These are phyloP conservation scores for Danionella dracula DNA, from an alignment of 2,797 vertebrate genomes.

Conservation along the genomic window DNA sequence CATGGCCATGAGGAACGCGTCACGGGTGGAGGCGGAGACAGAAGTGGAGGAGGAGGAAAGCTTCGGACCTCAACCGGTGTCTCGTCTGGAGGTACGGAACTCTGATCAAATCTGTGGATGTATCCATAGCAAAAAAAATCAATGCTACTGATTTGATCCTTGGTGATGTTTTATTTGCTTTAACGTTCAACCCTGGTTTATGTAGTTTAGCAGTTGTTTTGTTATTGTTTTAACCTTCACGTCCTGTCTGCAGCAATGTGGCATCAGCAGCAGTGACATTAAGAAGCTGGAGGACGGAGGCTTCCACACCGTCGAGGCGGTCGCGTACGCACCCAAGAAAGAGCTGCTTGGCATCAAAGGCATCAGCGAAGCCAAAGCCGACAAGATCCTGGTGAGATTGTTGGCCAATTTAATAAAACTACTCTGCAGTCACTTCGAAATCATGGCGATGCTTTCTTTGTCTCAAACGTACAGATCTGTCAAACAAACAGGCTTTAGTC, in stretches of 20 bases:
- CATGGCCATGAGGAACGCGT: conserved; percentile 77
- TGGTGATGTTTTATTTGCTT: too few species aligned
- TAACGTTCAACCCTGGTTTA: too few species aligned
- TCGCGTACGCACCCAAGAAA: conserved; percentile 95
- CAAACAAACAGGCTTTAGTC: too few species aligned
- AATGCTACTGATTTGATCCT: too few species aligned
- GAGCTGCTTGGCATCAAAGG: conserved; percentile 95
- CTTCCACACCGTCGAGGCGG: conserved; percentile 93
- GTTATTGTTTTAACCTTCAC: too few species aligned
- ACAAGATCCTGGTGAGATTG: conserved; percentile 91
- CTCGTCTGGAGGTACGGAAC: conserved; percentile 76
- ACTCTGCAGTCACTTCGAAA: too few species aligned
- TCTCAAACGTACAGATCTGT: too few species aligned
- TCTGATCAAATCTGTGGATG: too few species aligned
- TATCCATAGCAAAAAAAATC: too few species aligned
- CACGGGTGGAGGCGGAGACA: conserved; percentile 69
- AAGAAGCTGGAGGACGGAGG: conserved; percentile 96
- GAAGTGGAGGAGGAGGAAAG: conserved; percentile 85
- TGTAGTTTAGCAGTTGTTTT: too few species aligned
- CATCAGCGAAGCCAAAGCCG: conserved; percentile 95
- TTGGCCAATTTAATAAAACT: too few species aligned
- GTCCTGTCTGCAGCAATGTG: conserved; percentile 78
- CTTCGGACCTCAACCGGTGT: conserved; percentile 86
- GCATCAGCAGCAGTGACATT: conserved; percentile 87
- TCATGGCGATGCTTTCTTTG: too few species aligned